Evolutionary conservation across 2,888 invertebrate genomes (phyloP), one percentile per base, ranked within the genome.

Genomic region (Theodoxus fluviatilis): DNA sequence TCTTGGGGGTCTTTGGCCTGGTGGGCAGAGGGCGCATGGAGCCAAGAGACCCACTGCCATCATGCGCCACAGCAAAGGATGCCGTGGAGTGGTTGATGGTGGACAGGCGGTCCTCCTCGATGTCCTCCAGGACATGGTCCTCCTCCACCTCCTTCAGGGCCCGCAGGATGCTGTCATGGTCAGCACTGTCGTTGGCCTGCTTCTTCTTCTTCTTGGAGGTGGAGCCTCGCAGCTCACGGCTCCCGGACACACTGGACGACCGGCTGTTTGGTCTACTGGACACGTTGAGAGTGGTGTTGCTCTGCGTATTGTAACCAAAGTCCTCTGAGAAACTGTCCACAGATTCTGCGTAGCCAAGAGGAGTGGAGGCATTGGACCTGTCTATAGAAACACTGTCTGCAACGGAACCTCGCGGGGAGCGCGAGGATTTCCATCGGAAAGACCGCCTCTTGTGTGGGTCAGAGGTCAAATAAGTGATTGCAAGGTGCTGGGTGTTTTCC

Each of bases 401-500:
- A 40, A 69, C n/a, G 15, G 73, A 73, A 1, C 67, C 61, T 33
- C 71, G 31, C 1, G 80, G 78, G 7, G 80, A 79, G 64, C 76
- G 76, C 69, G 76, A 77, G 1, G 73, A 61, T 64, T n/a, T n/a
- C n/a, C 78, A 74, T 31, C 80, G 66, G 22, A 78, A 69, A 12
- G 78, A 78, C 28, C 78, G 69, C 52, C 78, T 68, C 71, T 75
- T 77, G 4, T 69, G 69, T 37, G 76, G 76, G 40, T 78, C 80
- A 1, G 78, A 68, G n/a, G 81, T 82, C 76, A 78, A 76, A 69
- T 83, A 81, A 25, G 79, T 82, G 55, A 86, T 75, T 49, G 79
- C 79, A 49, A 86, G 78, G 75, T 86, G 86, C 67, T 84, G 85
- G 28, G 83, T 83, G 73, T 86, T 85, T 59, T 80, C 75, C 70